A percentile compares a stretch with the other conserved stretches of the same genome.
Conservation (phyloP, 2,113 vertebrate genomes). For the Elaphurus davidianus region DNA sequence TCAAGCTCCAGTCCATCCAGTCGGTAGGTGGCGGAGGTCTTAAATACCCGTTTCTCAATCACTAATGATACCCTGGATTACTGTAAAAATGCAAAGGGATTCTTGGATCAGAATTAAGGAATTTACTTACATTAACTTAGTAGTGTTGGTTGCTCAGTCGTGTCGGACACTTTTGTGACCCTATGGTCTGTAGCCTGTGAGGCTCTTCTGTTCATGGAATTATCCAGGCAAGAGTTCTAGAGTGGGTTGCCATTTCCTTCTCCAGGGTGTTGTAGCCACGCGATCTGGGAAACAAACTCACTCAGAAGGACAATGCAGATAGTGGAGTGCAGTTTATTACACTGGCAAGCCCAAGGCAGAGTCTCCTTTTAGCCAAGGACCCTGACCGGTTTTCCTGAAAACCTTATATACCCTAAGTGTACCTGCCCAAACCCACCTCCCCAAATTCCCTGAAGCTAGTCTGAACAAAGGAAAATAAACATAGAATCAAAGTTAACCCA, state of each 20-base stretch:
- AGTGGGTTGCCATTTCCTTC: background rate
- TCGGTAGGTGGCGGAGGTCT: background rate
- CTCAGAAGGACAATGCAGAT: too few relatives aligned
- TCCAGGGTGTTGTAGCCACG: background rate
- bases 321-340: too few relatives aligned
- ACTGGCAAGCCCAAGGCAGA: too few relatives aligned
- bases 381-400: too few relatives aligned
- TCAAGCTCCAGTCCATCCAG: background rate
- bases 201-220: background rate
- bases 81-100: background rate
- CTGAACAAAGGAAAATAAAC: too few relatives aligned
- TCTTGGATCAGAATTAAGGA: background rate
- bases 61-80: background rate
- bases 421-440: too few relatives aligned
- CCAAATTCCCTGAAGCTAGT: too few relatives aligned
- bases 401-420: too few relatives aligned
- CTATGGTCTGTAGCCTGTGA: background rate
- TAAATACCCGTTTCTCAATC: background rate
- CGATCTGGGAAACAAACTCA: too few relatives aligned
- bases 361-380: too few relatives aligned
- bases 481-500: too few relatives aligned
- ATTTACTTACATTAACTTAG: background rate
- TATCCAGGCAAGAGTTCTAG: background rate
- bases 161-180: background rate
- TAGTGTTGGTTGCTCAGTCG: background rate